A percentile compares a stretch with the other conserved stretches of the same genome.
Conservation (phyloP, 2,888 invertebrate species). For the Argyra leucocephala region DNA sequence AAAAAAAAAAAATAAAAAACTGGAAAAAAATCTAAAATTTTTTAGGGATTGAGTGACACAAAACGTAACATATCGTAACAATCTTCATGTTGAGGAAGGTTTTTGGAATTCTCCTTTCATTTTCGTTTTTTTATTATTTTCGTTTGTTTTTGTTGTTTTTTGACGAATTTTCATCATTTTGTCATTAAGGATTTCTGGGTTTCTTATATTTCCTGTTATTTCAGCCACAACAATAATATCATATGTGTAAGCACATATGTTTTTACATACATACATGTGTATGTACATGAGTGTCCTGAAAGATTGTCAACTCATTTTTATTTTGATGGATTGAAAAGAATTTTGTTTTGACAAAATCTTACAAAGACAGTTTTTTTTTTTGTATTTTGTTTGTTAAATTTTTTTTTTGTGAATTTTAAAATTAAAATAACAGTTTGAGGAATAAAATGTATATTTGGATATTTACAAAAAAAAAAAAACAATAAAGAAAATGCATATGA, state of each 20-base stretch:
- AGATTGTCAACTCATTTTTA: neutral
- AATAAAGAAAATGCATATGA: no score
- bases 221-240: no score
- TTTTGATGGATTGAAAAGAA: constrained; percentile 3
- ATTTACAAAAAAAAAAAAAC: no score
- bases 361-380: neutral
- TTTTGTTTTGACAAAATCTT: neutral
- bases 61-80: neutral
- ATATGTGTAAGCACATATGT: neutral
- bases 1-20: neutral
- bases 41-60: neutral
- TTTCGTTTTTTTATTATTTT: neutral
- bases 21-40: neutral
- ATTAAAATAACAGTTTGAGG: no score
- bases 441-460: no score
- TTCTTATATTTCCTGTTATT: neutral
- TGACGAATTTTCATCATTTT: constrained; percentile 5
- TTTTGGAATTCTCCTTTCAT: neutral
- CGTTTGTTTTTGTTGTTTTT: neutral
- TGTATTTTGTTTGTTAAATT: no score
- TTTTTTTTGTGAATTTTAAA: no score
- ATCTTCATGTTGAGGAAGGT: neutral
- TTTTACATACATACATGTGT: neutral
- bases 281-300: neutral
- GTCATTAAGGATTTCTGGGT: neutral